Base-by-base conservation (phyloP, 92 coral and sea anemone species). In the Parazoanthus swiftii region DNA sequence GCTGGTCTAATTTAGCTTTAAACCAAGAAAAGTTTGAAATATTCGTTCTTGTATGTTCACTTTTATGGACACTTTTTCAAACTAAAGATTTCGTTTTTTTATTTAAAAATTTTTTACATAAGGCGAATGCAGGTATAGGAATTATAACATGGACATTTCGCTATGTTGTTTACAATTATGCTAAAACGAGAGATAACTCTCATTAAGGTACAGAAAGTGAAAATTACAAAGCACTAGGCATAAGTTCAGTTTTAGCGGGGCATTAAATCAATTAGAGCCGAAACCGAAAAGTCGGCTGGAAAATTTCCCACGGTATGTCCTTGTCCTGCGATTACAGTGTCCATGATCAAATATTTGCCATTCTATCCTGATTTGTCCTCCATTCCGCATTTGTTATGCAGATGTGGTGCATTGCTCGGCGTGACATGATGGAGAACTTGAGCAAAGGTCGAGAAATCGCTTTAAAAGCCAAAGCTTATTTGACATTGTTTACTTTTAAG, bases 321-420 rank as follows among this genome's bases (percentile, higher is more conserved):
- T 26, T 21, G 58, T 10, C 21, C 18, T 35, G 43, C 68, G 66
- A 0, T 83, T 4, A 44, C 23, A 59, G 44, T n/a, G 16, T 67
- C 9, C 73, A 5, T 3, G 37, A 67, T 58, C 65, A 83, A 83
- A 83, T 71, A 83, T 70, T 72, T 44, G 67, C 87, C 65, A 71
- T 36, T 18, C 76, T 66, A 82, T 46, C 70, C n/a, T 54, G 59
- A 11, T 18, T 7, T 63, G 15, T 63, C 70, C n/a, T 63, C 70
- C 70, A 63, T 63, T 20, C n/a, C 65, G 25, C 87, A 84, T 84
- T 84, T 84, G 87, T 84, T 84, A 84, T 84, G 78, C 87, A 84
- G 87, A 84, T 84, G 87, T 71, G 0, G 63, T 25, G 44, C 51
- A 20, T 37, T 1, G 23, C 38, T 21, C 6, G 11, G 67, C 44